Base-by-base conservation (phyloP, 2,113 vertebrate genomes). In the Xyliphius kryptos region DNA sequence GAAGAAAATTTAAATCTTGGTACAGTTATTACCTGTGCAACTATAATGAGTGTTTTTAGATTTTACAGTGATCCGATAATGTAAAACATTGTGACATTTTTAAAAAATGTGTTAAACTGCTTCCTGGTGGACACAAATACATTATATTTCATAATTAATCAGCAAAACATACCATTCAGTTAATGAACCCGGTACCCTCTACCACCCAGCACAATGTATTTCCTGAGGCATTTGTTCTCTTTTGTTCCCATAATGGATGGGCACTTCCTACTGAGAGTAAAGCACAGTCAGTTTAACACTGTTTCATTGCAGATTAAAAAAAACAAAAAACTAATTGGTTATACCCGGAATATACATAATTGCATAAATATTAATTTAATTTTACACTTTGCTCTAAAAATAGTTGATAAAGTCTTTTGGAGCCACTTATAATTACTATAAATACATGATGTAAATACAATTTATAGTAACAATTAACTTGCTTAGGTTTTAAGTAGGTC, bases 181-280 rank as follows among this genome's bases (percentile, higher is more conserved):
- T 37, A 26, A 17, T 44, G 38, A 36, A 36, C 65, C 21, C 19
- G 15, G 48, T 52, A 17, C 48, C 38, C 37, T 41, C n/a, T 13
- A 9, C 11, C 12, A 53, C 61, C 10, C 17, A 6, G 21, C 49
- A 54, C 50, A 63, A 17, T 22, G 37, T 44, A 54, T 54, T 54
- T 12, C 20, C 50, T 17, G 12, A 17, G 32, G 40, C 13, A 36
- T 19, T 46, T 47, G 40, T 11, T 63, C 51, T 22, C 51, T 46
- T 63, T 63, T 63, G 50, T 46, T 44, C 8, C 6, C 5, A 15
- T 63, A 49, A 56, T 49, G 14, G 32, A 65, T 49, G 63, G 63
- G 11, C 43, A 21, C 17, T 49, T 56, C 53, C 22, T 17, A 13
- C 9, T 20, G 43, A 6, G 41, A 44, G 61, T 53, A 40, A 53